Evolutionary conservation across 2,888 invertebrate genomes (phyloP).

Genomic region (Chydorus sphaericus): DNA sequence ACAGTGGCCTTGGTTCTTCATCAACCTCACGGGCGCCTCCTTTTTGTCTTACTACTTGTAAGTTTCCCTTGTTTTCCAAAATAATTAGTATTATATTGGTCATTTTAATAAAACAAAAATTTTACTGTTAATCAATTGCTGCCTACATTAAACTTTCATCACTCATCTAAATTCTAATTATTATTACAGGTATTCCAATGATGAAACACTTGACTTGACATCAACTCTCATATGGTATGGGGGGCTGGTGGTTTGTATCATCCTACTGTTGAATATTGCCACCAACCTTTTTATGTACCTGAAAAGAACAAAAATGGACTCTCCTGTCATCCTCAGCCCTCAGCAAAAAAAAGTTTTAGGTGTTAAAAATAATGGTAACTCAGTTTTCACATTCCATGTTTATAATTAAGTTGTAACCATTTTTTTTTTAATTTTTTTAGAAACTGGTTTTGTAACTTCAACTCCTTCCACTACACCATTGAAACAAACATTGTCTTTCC

Average conservation of each 20-base stretch:
- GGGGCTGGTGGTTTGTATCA: neutral
- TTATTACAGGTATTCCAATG: neutral
- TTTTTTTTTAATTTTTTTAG: neutral
- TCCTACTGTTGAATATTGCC: neutral
- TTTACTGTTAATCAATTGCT: neutral
- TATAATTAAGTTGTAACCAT: neutral
- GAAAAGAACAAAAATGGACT: slow-evolving; percentile 4
- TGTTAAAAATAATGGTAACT: neutral
- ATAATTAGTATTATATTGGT: no score
- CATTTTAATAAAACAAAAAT: no score
- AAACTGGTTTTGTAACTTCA: slow-evolving; percentile 7
- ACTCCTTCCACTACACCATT: neutral
- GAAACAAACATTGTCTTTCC: neutral
- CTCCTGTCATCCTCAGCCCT: neutral
- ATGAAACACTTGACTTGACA: neutral
- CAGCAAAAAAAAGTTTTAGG: neutral
- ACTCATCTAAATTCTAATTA: neutral
- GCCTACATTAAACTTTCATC: neutral
- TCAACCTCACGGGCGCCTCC: neutral
- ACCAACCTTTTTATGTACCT: neutral
- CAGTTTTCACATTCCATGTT: neutral
- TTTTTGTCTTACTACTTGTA: slow-evolving; percentile 1
- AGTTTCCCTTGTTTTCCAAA: neutral
- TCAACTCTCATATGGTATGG: neutral
- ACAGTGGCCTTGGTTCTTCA: neutral